Base-by-base conservation (phyloP, 2,888 invertebrate species). In the Priapulus caudatus region DNA sequence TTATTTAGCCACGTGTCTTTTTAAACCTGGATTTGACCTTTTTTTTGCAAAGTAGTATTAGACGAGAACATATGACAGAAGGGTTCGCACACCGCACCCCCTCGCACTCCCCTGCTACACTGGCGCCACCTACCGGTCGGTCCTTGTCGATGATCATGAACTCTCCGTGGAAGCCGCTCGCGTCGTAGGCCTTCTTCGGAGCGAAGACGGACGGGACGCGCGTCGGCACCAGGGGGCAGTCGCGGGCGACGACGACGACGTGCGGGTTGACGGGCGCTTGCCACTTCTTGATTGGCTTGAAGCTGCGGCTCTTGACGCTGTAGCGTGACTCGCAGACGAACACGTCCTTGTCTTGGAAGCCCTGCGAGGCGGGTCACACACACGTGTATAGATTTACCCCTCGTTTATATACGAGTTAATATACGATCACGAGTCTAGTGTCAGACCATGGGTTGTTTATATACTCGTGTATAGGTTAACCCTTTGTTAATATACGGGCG, bases 301-400 rank as follows among this genome's bases (percentile, higher is more conserved):
- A 97, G 63, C 83, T 81, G 56, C 90, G 80, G 33, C 81, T 80
- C 62, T 82, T 82, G 0, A 87, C 82, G 60, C 83, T 86, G 72
- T 98, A 98, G 3, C 92, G 79, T 18, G 89, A 92, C 73, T 98
- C 97, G 70, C 97, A 97, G 0, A 97, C 93, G 67, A 85, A 98
- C 1, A 97, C 84, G 72, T 98, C 93, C 65, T 89, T 88, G 57
- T 92, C 90, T 0, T 82, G 78, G 65, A 87, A 86, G 19, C 84
- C 83, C 76, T 72, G 59, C 16, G 61, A 57, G 24, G 45, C 47
- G 16, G 49, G n/a, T 43, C 20, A 23, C 47, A 22, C 19, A 4
- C 10, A 49, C 15, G n/a, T n/a, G n/a, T n/a, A n/a, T n/a, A n/a
- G n/a, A n/a, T n/a, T n/a, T n/a, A n/a, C n/a, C n/a, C n/a, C n/a